Conservation (phyloP, 2,113 vertebrate genomes). For the Amphiprion ocellaris region DNA sequence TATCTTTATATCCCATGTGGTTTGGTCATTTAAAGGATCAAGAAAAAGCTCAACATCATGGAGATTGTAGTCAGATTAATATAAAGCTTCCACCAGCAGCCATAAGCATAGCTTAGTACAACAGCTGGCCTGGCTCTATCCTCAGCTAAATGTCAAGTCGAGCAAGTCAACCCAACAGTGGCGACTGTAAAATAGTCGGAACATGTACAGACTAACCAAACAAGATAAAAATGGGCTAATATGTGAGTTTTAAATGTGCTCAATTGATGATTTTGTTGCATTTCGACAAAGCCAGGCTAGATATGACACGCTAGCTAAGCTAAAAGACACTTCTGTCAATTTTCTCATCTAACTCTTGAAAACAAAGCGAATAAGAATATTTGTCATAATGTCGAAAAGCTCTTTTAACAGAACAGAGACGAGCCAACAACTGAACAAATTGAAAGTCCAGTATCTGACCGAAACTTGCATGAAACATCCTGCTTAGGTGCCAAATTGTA, state of each 20-base stretch:
- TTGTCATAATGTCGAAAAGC: neutral
- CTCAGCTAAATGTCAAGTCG: neutral
- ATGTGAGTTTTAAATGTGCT: too few relatives aligned
- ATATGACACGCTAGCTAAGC: too few relatives aligned
- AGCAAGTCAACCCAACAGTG: neutral
- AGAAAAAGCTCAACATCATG: neutral
- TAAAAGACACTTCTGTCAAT: too few relatives aligned
- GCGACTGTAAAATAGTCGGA: neutral
- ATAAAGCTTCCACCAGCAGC: neutral
- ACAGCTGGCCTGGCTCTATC: neutral
- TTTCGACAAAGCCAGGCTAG: too few relatives aligned
- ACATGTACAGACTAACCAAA: neutral
- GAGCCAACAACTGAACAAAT: conserved; percentile 7
- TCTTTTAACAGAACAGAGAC: neutral
- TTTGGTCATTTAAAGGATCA: neutral
- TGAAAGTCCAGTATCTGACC: conserved; percentile 25
- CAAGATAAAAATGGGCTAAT: neutral
- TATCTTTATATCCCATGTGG: neutral
- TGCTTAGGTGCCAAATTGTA: conserved; percentile 31
- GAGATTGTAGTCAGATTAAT: too few relatives aligned
- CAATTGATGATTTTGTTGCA: neutral
- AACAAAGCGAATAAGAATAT: neutral
- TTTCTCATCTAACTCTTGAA: too few relatives aligned
- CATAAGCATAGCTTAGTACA: conserved; percentile 21
- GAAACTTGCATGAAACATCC: conserved; percentile 43